Percentiles rank a stretch among this genome's conserved stretches.
These are phyloP conservation scores for Copidosoma floridanum DNA, from an alignment of 1,140 invertebrate genomes.

Conservation along the genomic window DNA sequence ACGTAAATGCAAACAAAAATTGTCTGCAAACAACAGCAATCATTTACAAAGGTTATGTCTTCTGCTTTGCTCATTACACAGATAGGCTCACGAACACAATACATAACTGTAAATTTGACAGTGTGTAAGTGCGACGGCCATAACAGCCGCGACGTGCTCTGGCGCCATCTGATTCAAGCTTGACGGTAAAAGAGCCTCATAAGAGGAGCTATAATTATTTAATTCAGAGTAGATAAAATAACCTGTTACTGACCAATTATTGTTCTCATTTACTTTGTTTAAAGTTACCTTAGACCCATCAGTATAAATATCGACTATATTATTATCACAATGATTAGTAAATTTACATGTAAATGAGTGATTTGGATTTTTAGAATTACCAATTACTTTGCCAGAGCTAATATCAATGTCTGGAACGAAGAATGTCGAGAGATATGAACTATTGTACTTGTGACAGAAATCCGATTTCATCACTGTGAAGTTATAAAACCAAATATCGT, in stretches of 20 bases:
- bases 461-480: not conserved
- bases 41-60: too few species aligned
- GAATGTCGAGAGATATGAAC: not conserved
- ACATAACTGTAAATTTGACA: too few species aligned
- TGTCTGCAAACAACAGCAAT: too few species aligned
- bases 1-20: too few species aligned
- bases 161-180: too few species aligned
- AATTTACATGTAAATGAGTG: not conserved
- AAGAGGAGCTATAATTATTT: not conserved
- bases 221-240: not conserved
- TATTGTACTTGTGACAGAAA: not conserved
- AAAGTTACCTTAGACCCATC: not conserved
- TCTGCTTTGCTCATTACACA: too few species aligned
- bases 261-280: not conserved
- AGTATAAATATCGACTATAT: not conserved
- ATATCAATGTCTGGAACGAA: not conserved
- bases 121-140: too few species aligned
- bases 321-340: not conserved
- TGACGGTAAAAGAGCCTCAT: too few species aligned
- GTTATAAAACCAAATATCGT: not conserved
- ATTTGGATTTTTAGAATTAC: not conserved
- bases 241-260: not conserved
- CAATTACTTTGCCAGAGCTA: not conserved
- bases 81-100: too few species aligned
- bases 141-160: too few species aligned